These are phyloP conservation scores for Drosophila sulfurigaster DNA, from an alignment of 1,140 invertebrate genomes.

Conservation along the genomic window DNA sequence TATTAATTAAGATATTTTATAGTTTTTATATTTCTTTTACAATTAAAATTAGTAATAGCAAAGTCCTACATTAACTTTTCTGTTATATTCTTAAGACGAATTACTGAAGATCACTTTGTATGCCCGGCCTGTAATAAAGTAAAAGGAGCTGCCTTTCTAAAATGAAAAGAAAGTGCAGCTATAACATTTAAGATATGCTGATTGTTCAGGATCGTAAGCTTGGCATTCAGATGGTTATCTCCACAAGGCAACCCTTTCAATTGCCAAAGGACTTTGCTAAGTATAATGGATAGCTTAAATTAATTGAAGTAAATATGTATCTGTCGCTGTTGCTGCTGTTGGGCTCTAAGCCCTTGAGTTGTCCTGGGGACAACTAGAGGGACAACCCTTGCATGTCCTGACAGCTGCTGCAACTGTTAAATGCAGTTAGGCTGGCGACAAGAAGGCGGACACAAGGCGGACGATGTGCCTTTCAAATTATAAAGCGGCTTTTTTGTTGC, in stretches of 20 bases:
- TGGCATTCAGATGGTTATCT: not conserved
- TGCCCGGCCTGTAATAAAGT: too few species aligned
- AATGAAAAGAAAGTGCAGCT: not conserved
- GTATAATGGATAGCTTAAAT: conserved; percentile 13
- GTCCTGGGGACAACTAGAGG: not conserved
- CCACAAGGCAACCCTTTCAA: not conserved
- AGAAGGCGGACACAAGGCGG: conserved; percentile 18
- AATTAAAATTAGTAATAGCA: too few species aligned
- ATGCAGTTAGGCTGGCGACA: conserved; percentile 63
- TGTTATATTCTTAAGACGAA: too few species aligned
- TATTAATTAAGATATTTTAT: too few species aligned
- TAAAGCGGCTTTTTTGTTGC: conserved; percentile 62
- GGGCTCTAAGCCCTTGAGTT: conserved; percentile 2
- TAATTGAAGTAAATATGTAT: conserved; percentile 15
- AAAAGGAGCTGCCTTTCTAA: too few species aligned
- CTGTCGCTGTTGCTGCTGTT: not conserved
- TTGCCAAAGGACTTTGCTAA: not conserved
- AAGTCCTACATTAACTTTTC: too few species aligned
- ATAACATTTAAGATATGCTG: not conserved
- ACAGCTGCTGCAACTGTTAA: conserved; percentile 71
- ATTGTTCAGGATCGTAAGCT: not conserved
- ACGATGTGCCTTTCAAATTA: conserved; percentile 66
- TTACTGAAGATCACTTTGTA: too few species aligned
- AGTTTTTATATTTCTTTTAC: too few species aligned
- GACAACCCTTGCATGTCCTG: conserved; percentile 28